Conservation (phyloP, 2,113 vertebrate genomes). For the Geothlypis trichas region DNA sequence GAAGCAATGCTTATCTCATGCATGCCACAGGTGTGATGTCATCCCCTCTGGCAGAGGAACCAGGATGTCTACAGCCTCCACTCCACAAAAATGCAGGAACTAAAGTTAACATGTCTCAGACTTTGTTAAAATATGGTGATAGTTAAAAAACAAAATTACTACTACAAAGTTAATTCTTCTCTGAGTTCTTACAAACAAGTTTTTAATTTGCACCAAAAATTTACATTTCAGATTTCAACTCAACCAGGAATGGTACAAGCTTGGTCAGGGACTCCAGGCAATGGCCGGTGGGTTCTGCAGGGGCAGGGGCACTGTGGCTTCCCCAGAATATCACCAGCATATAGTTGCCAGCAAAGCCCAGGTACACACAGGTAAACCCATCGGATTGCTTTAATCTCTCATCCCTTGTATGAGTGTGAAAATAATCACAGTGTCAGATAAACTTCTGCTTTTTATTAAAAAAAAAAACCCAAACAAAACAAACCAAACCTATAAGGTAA, state of each 20-base stretch:
- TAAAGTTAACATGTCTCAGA: not conserved
- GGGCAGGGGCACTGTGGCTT: not conserved
- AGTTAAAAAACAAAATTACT: constrained; percentile 22
- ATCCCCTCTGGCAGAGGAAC: not conserved
- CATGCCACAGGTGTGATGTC: constrained; percentile 34
- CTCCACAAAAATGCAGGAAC: constrained; percentile 11
- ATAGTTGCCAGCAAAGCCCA: not conserved
- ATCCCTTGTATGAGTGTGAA: not conserved
- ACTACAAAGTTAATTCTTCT: constrained; percentile 60
- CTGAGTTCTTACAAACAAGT: constrained; percentile 52
- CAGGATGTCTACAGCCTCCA: not conserved
- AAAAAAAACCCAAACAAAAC: not conserved
- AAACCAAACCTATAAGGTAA: constrained; percentile 56
- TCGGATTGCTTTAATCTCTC: not conserved
- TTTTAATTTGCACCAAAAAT: constrained; percentile 62
- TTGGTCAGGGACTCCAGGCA: not conserved
- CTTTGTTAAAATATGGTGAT: constrained; percentile 1
- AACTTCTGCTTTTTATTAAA: constrained; percentile 59
- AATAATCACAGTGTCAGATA: constrained; percentile 13
- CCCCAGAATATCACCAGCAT: not conserved
- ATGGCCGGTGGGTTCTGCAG: not conserved
- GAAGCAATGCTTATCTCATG: constrained; percentile 22
- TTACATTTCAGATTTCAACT: constrained; percentile 51
- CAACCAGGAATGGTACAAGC: not conserved
- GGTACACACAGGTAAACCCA: not conserved